Evolutionary conservation across 2,113 vertebrate genomes (phyloP), one percentile per base, ranked within the genome.

Genomic region (Salminus brasiliensis): DNA sequence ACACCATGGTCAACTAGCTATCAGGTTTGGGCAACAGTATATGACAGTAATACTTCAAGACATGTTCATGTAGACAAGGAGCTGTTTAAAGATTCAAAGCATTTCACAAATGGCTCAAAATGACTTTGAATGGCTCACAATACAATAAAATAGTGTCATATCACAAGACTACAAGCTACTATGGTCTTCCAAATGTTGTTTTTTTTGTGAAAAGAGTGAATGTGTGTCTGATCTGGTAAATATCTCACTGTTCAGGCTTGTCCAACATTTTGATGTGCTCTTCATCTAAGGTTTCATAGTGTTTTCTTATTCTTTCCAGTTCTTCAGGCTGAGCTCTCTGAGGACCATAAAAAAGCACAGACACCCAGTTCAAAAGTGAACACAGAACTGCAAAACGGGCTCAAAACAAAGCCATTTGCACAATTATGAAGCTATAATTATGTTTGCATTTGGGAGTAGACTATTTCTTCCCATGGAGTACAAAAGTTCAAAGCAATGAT

Each of bases 181-280:
- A 1, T 55, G 25, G 21, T 41, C 15, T 57, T 68, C 47, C 15
- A 76, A 66, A 34, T 47, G 29, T 10, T 72, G 11, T 76, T 65
- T 39, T 41, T 67, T 68, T 18, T 41, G 53, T 57, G 49, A 29
- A 32, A 53, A 16, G 9, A 57, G 67, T 43, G 21, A 32, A 63
- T 65, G 59, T 30, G 4, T 11, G 57, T 74, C 39, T 57, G 57
- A 62, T 81, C 49, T 71, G 39, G 63, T 43, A 21, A 77, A 74
- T 71, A 85, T 74, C 96, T 96, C 92, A 99, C 97, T 97, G 97
- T 90, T 99, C 97, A 47, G 97, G 97, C 88, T 98, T 99, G 92
- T 99, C 97, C 89, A 99, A 90, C 78, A 97, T 91, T 84, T 96
- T 98, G 72, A 96, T 57, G 4, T 96, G 93, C 36, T 98, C 96